Percentiles rank a stretch among this genome's conserved stretches.
These are phyloP conservation scores for Sycophaga agraensis DNA, from an alignment of 1,140 invertebrate species.

Conservation along the genomic window DNA sequence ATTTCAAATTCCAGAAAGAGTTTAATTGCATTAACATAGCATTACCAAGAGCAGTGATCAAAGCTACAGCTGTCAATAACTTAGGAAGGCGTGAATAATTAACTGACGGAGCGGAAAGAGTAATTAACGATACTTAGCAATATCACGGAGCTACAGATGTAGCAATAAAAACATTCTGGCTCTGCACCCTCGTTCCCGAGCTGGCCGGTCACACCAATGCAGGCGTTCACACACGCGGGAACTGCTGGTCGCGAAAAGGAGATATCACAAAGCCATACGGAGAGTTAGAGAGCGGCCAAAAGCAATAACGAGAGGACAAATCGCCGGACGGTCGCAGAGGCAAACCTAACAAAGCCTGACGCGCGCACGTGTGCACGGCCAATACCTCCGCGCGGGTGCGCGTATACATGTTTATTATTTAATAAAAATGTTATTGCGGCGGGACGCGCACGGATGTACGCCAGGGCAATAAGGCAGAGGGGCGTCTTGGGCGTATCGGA, in stretches of 20 bases:
- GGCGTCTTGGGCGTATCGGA: no score
- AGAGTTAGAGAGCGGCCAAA: slow-evolving; percentile 6
- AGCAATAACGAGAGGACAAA: slow-evolving; percentile 26
- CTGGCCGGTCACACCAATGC: no score
- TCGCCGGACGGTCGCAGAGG: not conserved
- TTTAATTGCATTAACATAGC: no score
- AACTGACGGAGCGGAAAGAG: no score
- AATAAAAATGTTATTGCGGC: slow-evolving; percentile 48
- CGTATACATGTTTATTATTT: slow-evolving; percentile 44
- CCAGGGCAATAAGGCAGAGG: no score
- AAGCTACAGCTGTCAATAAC: no score
- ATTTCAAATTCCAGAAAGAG: no score
- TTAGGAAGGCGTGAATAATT: no score
- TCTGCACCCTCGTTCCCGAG: no score
- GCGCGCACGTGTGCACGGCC: slow-evolving; percentile 14
- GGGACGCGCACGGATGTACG: not conserved
- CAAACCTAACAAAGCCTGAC: slow-evolving; percentile 10
- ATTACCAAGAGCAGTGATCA: no score
- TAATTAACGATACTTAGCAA: slow-evolving; percentile 12
- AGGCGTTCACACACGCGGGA: not conserved
- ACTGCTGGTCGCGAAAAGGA: slow-evolving; percentile 1
- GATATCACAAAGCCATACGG: slow-evolving; percentile 16
- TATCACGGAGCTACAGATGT: slow-evolving; percentile 2
- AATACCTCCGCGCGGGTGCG: no score
- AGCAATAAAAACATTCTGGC: slow-evolving; percentile 2